Percentiles rank a stretch among this genome's conserved stretches.
Evolutionary conservation across 2,797 vertebrate species (phyloP).

Genomic region (Peromyscus eremicus): DNA sequence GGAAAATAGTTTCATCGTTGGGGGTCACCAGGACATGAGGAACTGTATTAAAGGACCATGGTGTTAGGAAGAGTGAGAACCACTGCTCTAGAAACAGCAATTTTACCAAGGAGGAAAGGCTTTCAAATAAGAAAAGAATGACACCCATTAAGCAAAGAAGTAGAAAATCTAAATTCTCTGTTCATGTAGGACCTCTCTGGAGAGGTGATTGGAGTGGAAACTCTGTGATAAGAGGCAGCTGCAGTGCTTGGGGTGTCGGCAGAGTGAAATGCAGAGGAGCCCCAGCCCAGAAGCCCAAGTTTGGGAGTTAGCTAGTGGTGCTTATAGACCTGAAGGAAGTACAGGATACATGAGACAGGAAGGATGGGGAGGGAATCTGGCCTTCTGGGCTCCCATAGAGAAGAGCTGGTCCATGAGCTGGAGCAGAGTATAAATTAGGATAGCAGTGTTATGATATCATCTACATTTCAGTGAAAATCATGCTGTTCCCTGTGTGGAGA

Average conservation of each 20-base stretch:
- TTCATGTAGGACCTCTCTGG: neutral
- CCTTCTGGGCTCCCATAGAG: too few species aligned
- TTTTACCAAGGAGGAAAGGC: neutral
- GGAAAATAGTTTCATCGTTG: too few species aligned
- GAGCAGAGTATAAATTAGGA: fast-evolving
- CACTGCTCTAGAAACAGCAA: neutral
- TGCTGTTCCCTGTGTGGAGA: fast-evolving
- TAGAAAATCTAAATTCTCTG: neutral
- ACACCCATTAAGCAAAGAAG: neutral
- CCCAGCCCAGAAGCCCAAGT: neutral
- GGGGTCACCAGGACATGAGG: neutral
- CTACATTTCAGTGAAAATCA: neutral
- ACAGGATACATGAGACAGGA: fast-evolving
- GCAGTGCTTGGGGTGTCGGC: too few species aligned
- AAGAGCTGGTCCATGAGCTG: too few species aligned
- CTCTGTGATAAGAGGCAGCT: neutral
- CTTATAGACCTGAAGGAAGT: neutral
- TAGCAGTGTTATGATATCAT: fast-evolving
- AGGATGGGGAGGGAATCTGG: too few species aligned
- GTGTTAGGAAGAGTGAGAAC: neutral
- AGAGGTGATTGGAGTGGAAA: neutral
- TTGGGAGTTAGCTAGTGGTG: too few species aligned
- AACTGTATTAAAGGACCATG: neutral
- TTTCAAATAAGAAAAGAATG: neutral
- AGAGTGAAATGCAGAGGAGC: neutral